A percentile compares a stretch with the other conserved stretches of the same genome.
These are phyloP conservation scores for Euschistus heros DNA, from an alignment of 1,140 invertebrate genomes.

Conservation along the genomic window DNA sequence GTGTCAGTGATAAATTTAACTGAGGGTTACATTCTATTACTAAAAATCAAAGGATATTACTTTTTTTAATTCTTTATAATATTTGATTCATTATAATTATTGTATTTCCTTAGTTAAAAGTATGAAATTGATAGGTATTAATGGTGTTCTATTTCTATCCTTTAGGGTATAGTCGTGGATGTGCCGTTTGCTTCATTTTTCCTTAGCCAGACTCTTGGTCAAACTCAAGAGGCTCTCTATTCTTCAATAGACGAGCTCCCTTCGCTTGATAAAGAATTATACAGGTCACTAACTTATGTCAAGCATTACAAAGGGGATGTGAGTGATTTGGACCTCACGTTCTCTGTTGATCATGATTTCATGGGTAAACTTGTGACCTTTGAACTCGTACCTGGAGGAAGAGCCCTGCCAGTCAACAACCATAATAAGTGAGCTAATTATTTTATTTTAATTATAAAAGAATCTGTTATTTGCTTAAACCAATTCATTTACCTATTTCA, in stretches of 20 bases:
- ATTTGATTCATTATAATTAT: too few species aligned
- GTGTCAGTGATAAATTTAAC: too few species aligned
- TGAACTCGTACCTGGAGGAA: constrained; percentile 87
- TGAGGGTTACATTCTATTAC: too few species aligned
- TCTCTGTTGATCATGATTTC: constrained; percentile 92
- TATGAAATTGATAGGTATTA: too few species aligned
- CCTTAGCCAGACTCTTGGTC: constrained; percentile 88
- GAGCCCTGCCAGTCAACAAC: constrained; percentile 85
- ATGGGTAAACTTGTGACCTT: constrained; percentile 84
- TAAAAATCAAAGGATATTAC: too few species aligned
- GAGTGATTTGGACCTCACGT: constrained; percentile 85
- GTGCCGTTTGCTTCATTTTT: constrained; percentile 98
- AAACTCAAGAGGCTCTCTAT: constrained; percentile 83
- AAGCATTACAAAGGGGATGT: constrained; percentile 95
- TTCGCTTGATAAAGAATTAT: constrained; percentile 90
- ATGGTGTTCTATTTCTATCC: neutral
- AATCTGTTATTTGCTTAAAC: neutral
- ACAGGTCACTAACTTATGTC: constrained; percentile 90
- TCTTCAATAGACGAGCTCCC: constrained; percentile 96
- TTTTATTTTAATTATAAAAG: constrained; percentile 8
- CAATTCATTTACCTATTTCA: too few species aligned
- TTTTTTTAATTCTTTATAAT: too few species aligned
- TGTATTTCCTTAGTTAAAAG: too few species aligned
- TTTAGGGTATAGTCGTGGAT: constrained; percentile 90
- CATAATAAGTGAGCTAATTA: constrained; percentile 74